Conservation (phyloP, 2,113 vertebrate genomes). For the Ameiurus melas region DNA sequence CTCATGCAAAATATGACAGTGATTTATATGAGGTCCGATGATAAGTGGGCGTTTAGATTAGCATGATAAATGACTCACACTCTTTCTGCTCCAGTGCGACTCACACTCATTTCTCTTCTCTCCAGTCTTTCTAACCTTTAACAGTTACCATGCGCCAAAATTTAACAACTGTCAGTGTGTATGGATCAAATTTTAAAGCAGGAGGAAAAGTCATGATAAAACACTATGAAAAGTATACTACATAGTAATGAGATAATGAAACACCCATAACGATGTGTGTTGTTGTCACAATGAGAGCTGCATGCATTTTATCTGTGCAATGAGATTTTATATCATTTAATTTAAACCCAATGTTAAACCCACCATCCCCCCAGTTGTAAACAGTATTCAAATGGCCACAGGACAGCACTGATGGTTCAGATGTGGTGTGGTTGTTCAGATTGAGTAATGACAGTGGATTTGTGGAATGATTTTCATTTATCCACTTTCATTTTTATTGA, state of each 20-base stretch:
- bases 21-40: conserved; percentile 64
- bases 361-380: neutral
- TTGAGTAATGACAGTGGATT: neutral
- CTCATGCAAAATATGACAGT: conserved; percentile 57
- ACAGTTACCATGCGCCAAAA: conserved; percentile 13
- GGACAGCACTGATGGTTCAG: conserved; percentile 66
- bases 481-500: no score
- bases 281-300: neutral
- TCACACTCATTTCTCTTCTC: conserved; percentile 12
- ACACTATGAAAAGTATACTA: neutral
- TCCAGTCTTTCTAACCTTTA: conserved; percentile 54
- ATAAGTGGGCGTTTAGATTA: conserved; percentile 60
- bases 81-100: conserved; percentile 50
- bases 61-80: conserved; percentile 61
- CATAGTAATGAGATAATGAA: neutral
- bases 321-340: neutral
- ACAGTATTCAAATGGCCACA: conserved; percentile 55
- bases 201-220: conserved; percentile 6
- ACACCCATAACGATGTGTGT: neutral
- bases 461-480: neutral
- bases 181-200: conserved; percentile 13
- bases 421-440: neutral
- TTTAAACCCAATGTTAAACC: neutral
- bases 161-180: conserved; percentile 35
- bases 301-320: conserved; percentile 13